Evolutionary conservation across 2,888 invertebrate species (phyloP).

Genomic region (Disparrhopalites patrizii): DNA sequence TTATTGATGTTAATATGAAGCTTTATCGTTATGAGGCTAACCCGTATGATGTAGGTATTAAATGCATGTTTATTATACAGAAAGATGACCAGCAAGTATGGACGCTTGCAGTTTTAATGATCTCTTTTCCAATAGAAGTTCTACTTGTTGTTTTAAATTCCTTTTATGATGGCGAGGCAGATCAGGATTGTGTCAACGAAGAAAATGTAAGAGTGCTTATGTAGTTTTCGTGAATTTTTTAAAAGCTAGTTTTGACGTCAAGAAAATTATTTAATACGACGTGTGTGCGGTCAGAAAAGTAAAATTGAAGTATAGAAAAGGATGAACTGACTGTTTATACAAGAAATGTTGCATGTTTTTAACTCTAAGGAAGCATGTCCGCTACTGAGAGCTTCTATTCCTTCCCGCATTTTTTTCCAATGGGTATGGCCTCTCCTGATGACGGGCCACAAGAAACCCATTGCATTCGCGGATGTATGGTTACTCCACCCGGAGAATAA

Average conservation of each 20-base stretch:
- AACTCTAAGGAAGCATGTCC: conserved; percentile 60
- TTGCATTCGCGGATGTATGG: conserved; percentile 57
- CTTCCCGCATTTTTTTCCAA: conserved; percentile 56
- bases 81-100: too few species aligned
- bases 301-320: too few species aligned
- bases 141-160: background rate
- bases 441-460: conserved; percentile 55
- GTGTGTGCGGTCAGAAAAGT: too few species aligned
- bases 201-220: too few species aligned
- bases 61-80: too few species aligned
- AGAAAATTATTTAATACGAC: too few species aligned
- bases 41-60: too few species aligned
- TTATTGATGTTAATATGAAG: background rate
- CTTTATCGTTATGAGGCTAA: background rate
- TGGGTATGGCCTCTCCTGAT: conserved; percentile 57
- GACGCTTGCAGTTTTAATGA: conserved; percentile 31
- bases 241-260: too few species aligned
- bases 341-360: background rate
- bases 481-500: conserved; percentile 54
- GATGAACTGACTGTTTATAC: background rate
- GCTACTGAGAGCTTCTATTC: conserved; percentile 54
- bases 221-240: too few species aligned
- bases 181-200: background rate
- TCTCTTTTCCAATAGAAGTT: conserved; percentile 22
- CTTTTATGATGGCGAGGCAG: background rate